Evolutionary conservation across 1,140 invertebrate genomes (phyloP).

Genomic region (Drosophila pallidifrons): DNA sequence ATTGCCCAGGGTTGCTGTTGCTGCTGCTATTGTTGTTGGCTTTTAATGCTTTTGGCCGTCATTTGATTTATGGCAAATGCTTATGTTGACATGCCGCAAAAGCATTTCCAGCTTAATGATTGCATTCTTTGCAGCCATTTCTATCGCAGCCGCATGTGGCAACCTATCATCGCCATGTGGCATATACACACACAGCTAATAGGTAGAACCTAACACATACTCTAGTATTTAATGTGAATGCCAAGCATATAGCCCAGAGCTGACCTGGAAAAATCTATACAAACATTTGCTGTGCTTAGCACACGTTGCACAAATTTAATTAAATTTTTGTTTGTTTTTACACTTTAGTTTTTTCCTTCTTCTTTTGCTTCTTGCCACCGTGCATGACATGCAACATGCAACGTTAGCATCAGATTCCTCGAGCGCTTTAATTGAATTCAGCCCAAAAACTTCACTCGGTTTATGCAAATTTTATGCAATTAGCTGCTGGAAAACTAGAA

Average conservation of each 20-base stretch:
- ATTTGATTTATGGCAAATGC: constrained; percentile 80
- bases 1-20: constrained; percentile 15
- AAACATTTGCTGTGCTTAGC: constrained; percentile 30
- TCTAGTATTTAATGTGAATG: constrained; percentile 25
- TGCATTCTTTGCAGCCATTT: constrained; percentile 54
- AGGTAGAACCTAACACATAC: constrained; percentile 21
- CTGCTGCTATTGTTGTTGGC: constrained; percentile 18
- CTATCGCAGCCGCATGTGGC: constrained; percentile 50
- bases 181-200: constrained; percentile 6
- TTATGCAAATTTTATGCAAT: constrained; percentile 74
- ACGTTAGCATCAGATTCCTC: constrained; percentile 59
- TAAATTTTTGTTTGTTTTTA: constrained; percentile 50
- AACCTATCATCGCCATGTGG: constrained; percentile 42
- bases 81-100: constrained; percentile 74
- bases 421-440: constrained; percentile 35
- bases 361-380: constrained; percentile 27
- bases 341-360: not conserved
- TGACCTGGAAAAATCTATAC: constrained; percentile 63
- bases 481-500: constrained; percentile 43
- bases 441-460: constrained; percentile 47
- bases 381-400: constrained; percentile 62
- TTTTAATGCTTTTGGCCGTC: constrained; percentile 49
- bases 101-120: constrained; percentile 67
- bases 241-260: constrained; percentile 1
- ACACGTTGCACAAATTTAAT: constrained; percentile 55